A percentile compares a stretch with the other conserved stretches of the same genome.
These are phyloP conservation scores for Gryon sp. DNA, from an alignment of 1,140 invertebrate genomes.

Conservation along the genomic window DNA sequence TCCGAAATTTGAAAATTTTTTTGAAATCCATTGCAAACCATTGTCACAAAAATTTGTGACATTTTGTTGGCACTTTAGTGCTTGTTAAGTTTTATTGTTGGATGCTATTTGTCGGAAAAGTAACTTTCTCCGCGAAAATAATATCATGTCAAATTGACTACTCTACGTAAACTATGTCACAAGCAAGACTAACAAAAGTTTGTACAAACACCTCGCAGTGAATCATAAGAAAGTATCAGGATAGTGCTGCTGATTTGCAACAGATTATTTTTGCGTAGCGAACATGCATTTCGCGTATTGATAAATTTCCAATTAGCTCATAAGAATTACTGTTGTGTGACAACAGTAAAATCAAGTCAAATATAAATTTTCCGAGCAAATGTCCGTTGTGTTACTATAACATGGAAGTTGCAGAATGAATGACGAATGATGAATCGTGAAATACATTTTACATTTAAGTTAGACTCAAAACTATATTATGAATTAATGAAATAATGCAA, in stretches of 20 bases:
- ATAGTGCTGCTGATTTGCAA: conserved; percentile 27
- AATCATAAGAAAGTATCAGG: conserved; percentile 13
- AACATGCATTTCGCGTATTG: conserved; percentile 27
- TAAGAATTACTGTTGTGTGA: not conserved
- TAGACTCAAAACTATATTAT: too few species aligned
- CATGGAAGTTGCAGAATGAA: conserved; percentile 36
- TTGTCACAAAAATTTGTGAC: not conserved
- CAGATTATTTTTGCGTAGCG: conserved; percentile 30
- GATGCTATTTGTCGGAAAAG: conserved; percentile 28
- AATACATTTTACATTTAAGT: too few species aligned
- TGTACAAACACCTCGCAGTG: conserved; percentile 14
- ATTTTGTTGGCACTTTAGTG: conserved; percentile 14
- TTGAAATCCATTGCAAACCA: not conserved
- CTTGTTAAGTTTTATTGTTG: conserved; percentile 35
- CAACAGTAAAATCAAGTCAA: not conserved
- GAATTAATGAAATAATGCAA: too few species aligned
- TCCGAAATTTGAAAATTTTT: not conserved
- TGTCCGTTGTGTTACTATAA: too few species aligned
- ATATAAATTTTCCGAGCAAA: conserved; percentile 21
- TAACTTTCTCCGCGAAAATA: conserved; percentile 1
- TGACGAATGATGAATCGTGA: too few species aligned
- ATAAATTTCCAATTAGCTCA: conserved; percentile 26
- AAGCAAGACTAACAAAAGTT: conserved; percentile 1
- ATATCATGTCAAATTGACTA: conserved; percentile 25
- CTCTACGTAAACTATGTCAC: not conserved